phyloP scores from a whole-genome alignment of 2,113 vertebrate genomes.

The Halichoerus grypus region DNA sequence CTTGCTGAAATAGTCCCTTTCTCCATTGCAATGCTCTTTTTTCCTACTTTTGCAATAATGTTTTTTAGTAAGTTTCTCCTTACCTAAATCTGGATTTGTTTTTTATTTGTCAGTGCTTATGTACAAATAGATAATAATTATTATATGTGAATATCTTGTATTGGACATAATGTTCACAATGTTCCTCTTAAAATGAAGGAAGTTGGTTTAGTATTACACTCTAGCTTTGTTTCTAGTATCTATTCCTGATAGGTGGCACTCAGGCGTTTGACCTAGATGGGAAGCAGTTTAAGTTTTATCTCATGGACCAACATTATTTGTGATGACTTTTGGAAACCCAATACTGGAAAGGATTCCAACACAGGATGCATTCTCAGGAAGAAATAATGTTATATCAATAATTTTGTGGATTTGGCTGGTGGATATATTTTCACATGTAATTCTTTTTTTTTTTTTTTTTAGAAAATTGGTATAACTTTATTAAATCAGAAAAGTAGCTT shows the following conservation, averaged over 20 bases:
- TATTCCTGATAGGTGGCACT: neutral
- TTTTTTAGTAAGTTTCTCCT: neutral
- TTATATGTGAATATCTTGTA: neutral
- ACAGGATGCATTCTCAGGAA: neutral
- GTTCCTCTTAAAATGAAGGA: neutral
- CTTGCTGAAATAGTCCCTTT: neutral
- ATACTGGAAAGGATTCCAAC: neutral
- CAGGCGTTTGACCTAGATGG: neutral
- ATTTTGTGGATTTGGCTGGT: neutral
- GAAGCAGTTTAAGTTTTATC: neutral
- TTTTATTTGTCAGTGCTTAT: neutral
- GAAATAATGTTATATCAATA: neutral
- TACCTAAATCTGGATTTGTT: neutral
- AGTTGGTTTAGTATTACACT: neutral
- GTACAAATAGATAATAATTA: neutral
- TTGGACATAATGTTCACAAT: neutral
- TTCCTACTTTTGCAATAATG: neutral
- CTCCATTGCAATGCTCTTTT: accelerated
- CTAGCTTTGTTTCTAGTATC: neutral
- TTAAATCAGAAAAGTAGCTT: too few species aligned
- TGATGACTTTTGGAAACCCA: neutral
- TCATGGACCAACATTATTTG: neutral
- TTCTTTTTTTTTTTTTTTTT: too few species aligned
- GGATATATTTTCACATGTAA: neutral
- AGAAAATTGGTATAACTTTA: too few species aligned